Evolutionary conservation across 2,797 vertebrate species (phyloP).

Genomic region (Cichlasoma orientale): DNA sequence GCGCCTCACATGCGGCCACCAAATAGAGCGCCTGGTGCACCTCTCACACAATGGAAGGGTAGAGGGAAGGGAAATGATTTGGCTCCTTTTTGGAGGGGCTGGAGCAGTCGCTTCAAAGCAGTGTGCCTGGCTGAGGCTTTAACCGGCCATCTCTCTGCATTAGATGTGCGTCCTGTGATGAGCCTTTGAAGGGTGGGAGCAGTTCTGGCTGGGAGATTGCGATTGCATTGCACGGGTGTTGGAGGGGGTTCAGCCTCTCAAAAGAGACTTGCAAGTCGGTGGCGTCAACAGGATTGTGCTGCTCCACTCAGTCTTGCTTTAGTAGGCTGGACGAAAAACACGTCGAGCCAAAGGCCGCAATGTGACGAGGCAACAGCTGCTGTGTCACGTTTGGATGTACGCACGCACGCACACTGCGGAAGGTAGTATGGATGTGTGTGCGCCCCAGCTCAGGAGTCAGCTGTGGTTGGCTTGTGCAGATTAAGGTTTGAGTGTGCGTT

Average conservation of each 20-base stretch:
- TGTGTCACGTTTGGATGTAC: conserved; percentile 48
- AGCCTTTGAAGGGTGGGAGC: conserved; percentile 77
- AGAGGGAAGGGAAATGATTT: conserved; percentile 72
- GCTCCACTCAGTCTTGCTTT: conserved; percentile 38
- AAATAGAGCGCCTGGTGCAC: conserved; percentile 56
- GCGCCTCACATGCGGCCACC: conserved; percentile 60
- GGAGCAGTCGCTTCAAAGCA: conserved; percentile 74
- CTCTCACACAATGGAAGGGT: conserved; percentile 56
- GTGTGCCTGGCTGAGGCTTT: conserved; percentile 63
- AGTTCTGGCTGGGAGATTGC: conserved; percentile 59
- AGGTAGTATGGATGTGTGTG: conserved; percentile 29
- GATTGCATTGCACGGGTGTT: conserved; percentile 55
- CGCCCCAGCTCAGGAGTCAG: conserved; percentile 62
- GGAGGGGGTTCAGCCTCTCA: conserved; percentile 20
- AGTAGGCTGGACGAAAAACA: conserved; percentile 59
- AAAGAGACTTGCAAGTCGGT: conserved; percentile 15
- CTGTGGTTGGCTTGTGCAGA: conserved; percentile 70
- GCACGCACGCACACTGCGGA: conserved; percentile 11
- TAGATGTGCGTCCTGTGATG: conserved; percentile 76
- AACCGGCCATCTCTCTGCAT: conserved; percentile 76
- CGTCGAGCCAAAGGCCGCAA: conserved; percentile 57
- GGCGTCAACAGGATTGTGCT: conserved; percentile 6
- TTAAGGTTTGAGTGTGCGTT: conserved; percentile 73
- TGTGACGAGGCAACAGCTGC: conserved; percentile 68
- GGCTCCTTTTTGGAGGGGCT: conserved; percentile 57